phyloP scores from a whole-genome alignment of 2,888 invertebrate species.

The Dusona sp. region DNA sequence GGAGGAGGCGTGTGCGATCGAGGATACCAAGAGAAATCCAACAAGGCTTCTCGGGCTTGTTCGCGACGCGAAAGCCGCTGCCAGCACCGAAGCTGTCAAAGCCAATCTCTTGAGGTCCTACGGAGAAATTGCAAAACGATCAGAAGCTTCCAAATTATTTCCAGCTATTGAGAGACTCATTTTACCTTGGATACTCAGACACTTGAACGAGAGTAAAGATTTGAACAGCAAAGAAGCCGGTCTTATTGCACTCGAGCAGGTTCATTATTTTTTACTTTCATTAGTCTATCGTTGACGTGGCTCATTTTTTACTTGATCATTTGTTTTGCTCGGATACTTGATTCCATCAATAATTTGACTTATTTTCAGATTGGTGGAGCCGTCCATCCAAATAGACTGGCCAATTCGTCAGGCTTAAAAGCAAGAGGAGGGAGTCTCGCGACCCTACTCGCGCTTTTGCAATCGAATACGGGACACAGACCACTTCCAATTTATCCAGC shows the following conservation, averaged over 20 bases:
- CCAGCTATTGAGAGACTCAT: constrained; percentile 75
- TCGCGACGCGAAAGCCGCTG: constrained; percentile 79
- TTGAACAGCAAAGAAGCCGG: constrained; percentile 78
- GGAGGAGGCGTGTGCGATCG: constrained; percentile 77
- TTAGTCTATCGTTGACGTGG: neutral
- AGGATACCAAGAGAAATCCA: constrained; percentile 78
- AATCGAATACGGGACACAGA: constrained; percentile 78
- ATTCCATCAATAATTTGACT: neutral
- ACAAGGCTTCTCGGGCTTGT: constrained; percentile 79
- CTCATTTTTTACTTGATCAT: too few relatives aligned
- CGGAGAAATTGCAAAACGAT: constrained; percentile 77
- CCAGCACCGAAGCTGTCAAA: constrained; percentile 79
- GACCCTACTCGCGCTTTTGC: constrained; percentile 77
- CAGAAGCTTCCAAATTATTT: constrained; percentile 73
- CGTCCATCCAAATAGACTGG: constrained; percentile 76
- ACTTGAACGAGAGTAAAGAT: constrained; percentile 79
- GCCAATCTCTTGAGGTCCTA: constrained; percentile 79
- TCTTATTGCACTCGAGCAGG: constrained; percentile 79
- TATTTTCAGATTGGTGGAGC: constrained; percentile 75
- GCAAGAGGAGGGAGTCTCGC: constrained; percentile 76
- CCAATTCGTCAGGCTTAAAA: constrained; percentile 75
- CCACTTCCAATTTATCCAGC: constrained; percentile 79
- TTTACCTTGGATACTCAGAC: constrained; percentile 79
- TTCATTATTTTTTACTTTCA: constrained; percentile 45
- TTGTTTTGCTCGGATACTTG: neutral